Conservation (phyloP, 2,113 vertebrate genomes). For the Pongo pygmaeus region DNA sequence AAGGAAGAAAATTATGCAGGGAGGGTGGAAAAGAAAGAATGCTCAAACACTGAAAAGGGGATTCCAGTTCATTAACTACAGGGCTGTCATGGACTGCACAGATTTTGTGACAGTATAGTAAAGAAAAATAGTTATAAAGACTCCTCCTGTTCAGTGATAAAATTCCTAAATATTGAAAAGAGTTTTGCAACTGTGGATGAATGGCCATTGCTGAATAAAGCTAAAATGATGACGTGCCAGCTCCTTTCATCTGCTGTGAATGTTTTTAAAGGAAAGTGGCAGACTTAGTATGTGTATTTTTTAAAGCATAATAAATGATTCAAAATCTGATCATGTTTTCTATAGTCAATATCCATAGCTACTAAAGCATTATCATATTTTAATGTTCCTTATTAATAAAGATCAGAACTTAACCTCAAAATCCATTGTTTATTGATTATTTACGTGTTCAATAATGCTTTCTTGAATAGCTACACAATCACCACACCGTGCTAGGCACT, state of each 20-base stretch:
- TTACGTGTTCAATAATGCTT: not conserved
- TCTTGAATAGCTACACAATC: not conserved
- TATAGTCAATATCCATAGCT: not conserved
- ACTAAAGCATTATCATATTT: not conserved
- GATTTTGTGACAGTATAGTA: constrained; percentile 52
- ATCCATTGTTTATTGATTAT: not conserved
- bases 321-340: not conserved
- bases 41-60: not conserved
- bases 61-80: constrained; percentile 69
- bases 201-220: constrained; percentile 17
- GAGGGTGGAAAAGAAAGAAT: not conserved
- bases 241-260: not conserved
- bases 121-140: constrained; percentile 62
- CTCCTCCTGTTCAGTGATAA: constrained; percentile 32
- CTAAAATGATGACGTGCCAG: constrained; percentile 27
- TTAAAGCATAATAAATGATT: not conserved
- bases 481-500: accelerated
- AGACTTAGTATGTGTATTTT: not conserved
- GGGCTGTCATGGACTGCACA: constrained; percentile 5
- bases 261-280: not conserved
- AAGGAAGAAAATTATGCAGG: constrained; percentile 32
- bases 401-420: not conserved
- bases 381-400: not conserved
- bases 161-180: constrained; percentile 27
- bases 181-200: constrained; percentile 49